Evolutionary conservation across 1,140 invertebrate genomes (phyloP), one percentile per base, ranked within the genome.

Genomic region (Drosophila bipectinata): DNA sequence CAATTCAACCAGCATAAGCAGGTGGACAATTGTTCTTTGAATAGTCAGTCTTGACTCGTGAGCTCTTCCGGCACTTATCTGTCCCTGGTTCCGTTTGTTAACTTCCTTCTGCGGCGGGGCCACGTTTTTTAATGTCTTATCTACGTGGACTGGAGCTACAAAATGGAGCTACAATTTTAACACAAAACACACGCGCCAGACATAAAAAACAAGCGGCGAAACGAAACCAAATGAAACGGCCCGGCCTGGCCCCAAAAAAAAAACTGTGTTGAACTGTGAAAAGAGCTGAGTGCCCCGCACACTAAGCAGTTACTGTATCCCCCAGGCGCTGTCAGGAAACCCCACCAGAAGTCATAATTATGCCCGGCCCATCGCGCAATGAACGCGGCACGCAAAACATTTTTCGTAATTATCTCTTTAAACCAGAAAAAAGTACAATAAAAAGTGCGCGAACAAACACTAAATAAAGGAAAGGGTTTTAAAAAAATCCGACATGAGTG

Each of bases 361-460:
- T 72, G 66, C 67, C 37, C 51, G 73, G 82, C 82, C 82, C 82
- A 87, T 77, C 61, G 51, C 53, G 57, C 67, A 57, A 51, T 69
- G 51, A 39, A 61, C 74, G 52, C 64, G 68, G 82, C 81, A 78
- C 74, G 78, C 81, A 82, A 75, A 85, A 76, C 82, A 85, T 85
- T 85, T 85, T 87, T 85, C 80, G 82, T 78, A 85, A 85, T 85
- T 85, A 85, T 85, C 82, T 85, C 71, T 82, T 75, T 76, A 75
- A 82, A 82, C 87, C 74, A 67, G n/a, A 53, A 79, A 58, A 72
- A 67, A 60, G 24, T 15, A 51, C 60, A 75, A 67, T 69, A 66
- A 55, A 54, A 21, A 55, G 51, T 51, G 62, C 39, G 28, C 18
- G 52, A 74, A 52, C 44, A 68, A 75, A 54, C 51, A 74, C 61